phyloP scores from a whole-genome alignment of 1,140 invertebrate species.

The Heliconius eleuchia region DNA sequence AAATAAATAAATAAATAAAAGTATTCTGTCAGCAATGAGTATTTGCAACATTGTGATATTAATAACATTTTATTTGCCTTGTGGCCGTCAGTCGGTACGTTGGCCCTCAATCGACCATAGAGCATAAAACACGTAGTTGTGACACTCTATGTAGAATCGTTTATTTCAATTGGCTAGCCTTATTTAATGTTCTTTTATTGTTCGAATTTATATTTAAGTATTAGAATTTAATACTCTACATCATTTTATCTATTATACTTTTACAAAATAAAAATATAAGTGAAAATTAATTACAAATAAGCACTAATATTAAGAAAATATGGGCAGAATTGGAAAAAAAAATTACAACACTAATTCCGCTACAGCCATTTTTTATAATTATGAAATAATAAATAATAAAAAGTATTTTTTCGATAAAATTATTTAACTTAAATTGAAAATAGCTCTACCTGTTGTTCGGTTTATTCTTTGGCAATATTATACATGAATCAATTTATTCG shows the following conservation, averaged over 20 bases:
- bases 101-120: slow-evolving; percentile 58
- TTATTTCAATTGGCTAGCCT: background rate
- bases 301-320: no score
- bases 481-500: slow-evolving; percentile 80
- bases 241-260: no score
- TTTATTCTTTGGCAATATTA: slow-evolving; percentile 60
- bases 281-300: no score
- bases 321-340: no score
- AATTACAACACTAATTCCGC: no score
- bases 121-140: slow-evolving; percentile 36
- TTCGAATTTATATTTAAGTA: no score
- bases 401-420: background rate
- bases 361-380: background rate
- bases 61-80: slow-evolving; percentile 69
- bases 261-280: no score
- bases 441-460: slow-evolving; percentile 13
- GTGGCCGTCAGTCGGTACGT: slow-evolving; percentile 53
- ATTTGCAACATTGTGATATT: slow-evolving; percentile 59
- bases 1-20: slow-evolving; percentile 28
- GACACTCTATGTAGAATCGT: background rate
- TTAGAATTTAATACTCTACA: no score
- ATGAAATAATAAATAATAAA: background rate
- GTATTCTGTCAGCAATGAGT: slow-evolving; percentile 37
- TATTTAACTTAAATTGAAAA: background rate
- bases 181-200: no score